These are phyloP conservation scores for Pantherophis guttatus DNA, from an alignment of 2,113 vertebrate species.

Conservation along the genomic window DNA sequence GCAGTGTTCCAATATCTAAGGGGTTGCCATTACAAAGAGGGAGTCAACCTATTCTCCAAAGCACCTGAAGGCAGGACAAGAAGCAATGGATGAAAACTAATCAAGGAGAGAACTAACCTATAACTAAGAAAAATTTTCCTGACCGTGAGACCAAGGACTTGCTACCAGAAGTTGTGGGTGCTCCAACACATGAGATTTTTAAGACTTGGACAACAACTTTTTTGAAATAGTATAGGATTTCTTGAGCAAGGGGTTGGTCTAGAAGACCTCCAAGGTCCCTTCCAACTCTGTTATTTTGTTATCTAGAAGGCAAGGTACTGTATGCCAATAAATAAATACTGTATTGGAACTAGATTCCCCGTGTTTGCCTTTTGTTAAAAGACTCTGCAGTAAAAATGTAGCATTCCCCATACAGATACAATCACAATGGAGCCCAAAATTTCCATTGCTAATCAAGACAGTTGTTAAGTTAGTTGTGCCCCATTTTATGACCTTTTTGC, in stretches of 20 bases:
- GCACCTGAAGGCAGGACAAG: background rate
- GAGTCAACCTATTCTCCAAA: background rate
- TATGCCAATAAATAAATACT: background rate
- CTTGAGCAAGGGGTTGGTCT: background rate
- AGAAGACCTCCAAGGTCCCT: background rate
- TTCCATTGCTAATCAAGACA: too few relatives aligned
- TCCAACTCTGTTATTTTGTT: background rate
- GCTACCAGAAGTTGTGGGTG: background rate
- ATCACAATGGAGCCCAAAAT: too few relatives aligned
- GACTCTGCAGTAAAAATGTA: background rate
- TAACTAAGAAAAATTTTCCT: background rate
- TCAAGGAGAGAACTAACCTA: background rate
- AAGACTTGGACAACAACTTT: background rate
- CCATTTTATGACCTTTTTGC: background rate
- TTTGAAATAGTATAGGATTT: background rate
- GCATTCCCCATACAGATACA: background rate
- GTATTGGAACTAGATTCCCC: background rate
- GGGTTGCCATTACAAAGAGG: background rate
- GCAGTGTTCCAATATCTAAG: background rate
- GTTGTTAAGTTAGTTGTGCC: too few relatives aligned
- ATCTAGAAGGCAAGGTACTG: background rate
- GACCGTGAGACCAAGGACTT: background rate
- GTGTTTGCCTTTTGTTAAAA: background rate
- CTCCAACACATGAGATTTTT: background rate
- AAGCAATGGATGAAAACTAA: background rate